Base-by-base conservation (phyloP, 2,113 vertebrate species). In the Reinhardtius hippoglossoides region DNA sequence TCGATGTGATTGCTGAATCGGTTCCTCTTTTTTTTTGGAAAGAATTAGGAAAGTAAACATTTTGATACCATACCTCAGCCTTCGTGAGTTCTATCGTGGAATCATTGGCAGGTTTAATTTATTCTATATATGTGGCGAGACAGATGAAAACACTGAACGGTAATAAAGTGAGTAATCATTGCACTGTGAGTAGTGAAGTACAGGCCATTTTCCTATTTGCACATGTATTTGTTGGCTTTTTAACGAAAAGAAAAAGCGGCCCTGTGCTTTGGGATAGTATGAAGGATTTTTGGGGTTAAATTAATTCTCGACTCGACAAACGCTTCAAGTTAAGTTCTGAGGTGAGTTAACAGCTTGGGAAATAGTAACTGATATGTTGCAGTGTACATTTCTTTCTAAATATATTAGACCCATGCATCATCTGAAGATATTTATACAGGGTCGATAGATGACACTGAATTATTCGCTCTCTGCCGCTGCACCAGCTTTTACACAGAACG, bases 161-260 rank as follows among this genome's bases (percentile, higher is more conserved):
- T 92, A 93, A 95, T 91, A 92, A 95, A 92, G 84, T 84, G 93
- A 95, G 93, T 93, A 95, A 96, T 97, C 96, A 93, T 97, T 98
- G 98, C 97, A 99, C 97, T 99, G 97, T 99, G 98, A 98, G 96
- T 96, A 95, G 95, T 96, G 92, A 94, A 91, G 96, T 97, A 96
- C 96, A 96, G 96, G 97, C 95, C 95, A 93, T 94, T 96, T 96
- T 95, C 87, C 96, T 95, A 94, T 98, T 98, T 98, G 98, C 97
- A 99, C 97, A 98, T 96, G 94, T 96, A 95, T 94, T 95, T 95
- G 92, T 96, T 95, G 95, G 96, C 96, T 96, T 95, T 97, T 95
- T 95, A 93, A 31, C 31, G 31, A 31, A 93, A 35, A 86, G 95
- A 94, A 89, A 95, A 94, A 96, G 94, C 93, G 95, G 95, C 95